Percentiles rank a stretch among this genome's conserved stretches.
Conservation (phyloP, 2,888 invertebrate species). For the Plutella xylostella region DNA sequence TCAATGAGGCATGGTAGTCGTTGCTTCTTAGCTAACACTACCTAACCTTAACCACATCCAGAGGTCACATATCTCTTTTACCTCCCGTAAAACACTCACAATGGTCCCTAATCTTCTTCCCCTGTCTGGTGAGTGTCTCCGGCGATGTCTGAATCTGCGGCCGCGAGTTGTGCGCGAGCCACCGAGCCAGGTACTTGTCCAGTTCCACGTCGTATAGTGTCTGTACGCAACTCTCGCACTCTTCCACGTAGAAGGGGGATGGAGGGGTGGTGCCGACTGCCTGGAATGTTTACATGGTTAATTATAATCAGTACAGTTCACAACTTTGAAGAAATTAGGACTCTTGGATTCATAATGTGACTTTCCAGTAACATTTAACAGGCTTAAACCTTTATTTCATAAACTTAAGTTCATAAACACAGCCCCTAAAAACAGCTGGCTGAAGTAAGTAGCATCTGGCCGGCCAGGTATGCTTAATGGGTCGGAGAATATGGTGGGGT, state of each 20-base stretch:
- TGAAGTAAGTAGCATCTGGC: too few relatives aligned
- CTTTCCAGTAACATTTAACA: too few relatives aligned
- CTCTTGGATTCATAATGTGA: too few relatives aligned
- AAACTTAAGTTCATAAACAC: too few relatives aligned
- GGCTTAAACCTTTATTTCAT: too few relatives aligned
- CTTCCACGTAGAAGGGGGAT: conserved; percentile 89
- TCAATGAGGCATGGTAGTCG: not conserved
- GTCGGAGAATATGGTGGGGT: too few relatives aligned
- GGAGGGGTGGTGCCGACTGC: conserved; percentile 74
- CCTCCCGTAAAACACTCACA: too few relatives aligned
- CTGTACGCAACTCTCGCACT: conserved; percentile 87
- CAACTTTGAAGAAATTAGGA: too few relatives aligned
- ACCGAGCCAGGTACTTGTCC: conserved; percentile 75
- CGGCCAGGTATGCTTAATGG: too few relatives aligned
- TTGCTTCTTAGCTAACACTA: not conserved
- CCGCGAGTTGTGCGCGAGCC: conserved; percentile 75
- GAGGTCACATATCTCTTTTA: not conserved
- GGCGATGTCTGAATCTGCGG: conserved; percentile 65
- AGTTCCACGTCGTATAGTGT: conserved; percentile 82
- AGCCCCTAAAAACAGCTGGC: too few relatives aligned
- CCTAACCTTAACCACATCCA: not conserved
- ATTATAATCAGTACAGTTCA: not conserved
- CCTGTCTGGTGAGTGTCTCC: conserved; percentile 45
- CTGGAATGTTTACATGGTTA: conserved; percentile 31
- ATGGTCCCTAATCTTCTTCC: conserved; percentile 45